These are phyloP conservation scores for Synergus laeviventris DNA, from an alignment of 2,888 invertebrate genomes.

Conservation along the genomic window DNA sequence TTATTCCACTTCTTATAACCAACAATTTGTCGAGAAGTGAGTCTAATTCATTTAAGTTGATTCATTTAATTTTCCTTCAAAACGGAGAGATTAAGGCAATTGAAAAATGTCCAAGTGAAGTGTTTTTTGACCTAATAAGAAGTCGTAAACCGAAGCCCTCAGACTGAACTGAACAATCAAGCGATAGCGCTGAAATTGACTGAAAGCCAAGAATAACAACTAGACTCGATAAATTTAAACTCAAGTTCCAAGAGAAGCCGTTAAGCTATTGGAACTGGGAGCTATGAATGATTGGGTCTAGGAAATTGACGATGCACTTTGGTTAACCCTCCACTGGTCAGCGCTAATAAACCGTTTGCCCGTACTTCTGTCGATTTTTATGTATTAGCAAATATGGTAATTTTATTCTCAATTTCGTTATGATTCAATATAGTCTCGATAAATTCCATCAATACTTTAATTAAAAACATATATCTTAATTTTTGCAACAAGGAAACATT, in stretches of 20 bases:
- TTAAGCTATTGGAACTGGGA: slow-evolving; percentile 3
- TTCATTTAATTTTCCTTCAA: neutral
- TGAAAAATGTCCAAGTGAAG: neutral
- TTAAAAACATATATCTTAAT: neutral
- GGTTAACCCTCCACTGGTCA: slow-evolving; percentile 19
- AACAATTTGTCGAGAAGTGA: neutral
- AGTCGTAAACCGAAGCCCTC: slow-evolving; percentile 26
- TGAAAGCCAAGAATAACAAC: slow-evolving; percentile 36
- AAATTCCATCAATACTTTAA: neutral
- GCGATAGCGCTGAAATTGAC: slow-evolving; percentile 23
- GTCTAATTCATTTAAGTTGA: neutral
- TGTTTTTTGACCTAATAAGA: neutral
- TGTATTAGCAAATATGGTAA: neutral
- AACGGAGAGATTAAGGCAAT: neutral
- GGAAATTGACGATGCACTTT: slow-evolving; percentile 30
- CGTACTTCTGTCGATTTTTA: neutral
- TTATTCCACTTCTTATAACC: neutral
- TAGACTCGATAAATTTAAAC: slow-evolving; percentile 19
- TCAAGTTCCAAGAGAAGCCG: slow-evolving; percentile 12
- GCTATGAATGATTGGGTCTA: slow-evolving; percentile 33
- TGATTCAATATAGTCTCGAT: neutral
- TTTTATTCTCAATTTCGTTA: neutral
- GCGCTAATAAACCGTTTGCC: slow-evolving; percentile 5
- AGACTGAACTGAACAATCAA: slow-evolving; percentile 30
- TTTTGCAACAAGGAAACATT: neutral